Percentiles rank a stretch among this genome's conserved stretches.
Conservation (phyloP, 2,113 vertebrate genomes). For the Aegithalos caudatus region DNA sequence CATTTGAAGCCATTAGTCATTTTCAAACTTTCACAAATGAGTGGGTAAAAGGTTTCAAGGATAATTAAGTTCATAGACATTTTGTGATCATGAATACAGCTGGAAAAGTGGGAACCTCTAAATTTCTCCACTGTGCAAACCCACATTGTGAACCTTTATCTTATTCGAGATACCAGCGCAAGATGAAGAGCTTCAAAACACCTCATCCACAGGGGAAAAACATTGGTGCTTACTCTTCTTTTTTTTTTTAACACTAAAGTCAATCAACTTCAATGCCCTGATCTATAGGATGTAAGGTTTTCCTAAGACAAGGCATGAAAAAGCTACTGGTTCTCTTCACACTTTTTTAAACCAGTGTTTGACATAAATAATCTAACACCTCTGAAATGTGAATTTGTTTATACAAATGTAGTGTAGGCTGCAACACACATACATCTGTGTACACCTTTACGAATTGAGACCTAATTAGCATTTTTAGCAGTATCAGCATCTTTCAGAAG, state of each 20-base stretch:
- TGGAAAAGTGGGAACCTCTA: background rate
- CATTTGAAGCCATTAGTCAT: background rate
- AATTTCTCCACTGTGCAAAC: background rate
- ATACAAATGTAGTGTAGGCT: background rate
- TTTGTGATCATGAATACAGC: background rate
- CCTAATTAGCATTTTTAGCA: background rate
- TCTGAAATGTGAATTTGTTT: background rate
- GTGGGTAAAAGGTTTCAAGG: background rate
- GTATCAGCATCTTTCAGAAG: background rate
- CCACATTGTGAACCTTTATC: background rate
- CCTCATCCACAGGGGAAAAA: background rate
- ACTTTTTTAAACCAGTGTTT: background rate
- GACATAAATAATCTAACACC: background rate
- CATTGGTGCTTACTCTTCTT: background rate
- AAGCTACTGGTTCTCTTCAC: background rate
- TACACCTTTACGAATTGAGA: background rate
- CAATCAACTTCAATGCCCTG: background rate
- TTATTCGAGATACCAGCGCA: background rate
- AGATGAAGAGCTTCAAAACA: background rate
- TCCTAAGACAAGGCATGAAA: background rate
- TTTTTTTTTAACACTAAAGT: background rate
- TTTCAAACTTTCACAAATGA: background rate
- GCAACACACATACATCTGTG: background rate
- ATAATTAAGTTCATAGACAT: background rate
- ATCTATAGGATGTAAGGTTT: background rate